These are phyloP conservation scores for Phallusia fumigata DNA, from an alignment of 23 tunicate species.

Conservation along the genomic window DNA sequence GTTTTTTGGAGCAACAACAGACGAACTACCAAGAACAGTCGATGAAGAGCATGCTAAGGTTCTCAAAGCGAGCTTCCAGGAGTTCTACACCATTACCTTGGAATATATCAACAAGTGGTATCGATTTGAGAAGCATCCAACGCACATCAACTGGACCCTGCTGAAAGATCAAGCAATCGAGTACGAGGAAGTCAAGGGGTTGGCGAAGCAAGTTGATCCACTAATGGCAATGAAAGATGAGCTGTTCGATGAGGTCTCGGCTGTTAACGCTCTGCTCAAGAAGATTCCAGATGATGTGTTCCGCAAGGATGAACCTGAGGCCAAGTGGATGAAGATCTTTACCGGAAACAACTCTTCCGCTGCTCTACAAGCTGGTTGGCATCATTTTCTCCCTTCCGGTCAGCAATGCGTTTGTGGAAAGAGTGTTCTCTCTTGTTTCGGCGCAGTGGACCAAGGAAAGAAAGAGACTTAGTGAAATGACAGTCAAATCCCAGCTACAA, in stretches of 20 bases:
- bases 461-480: too few species aligned
- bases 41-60: slow-evolving; percentile 58
- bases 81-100: slow-evolving; percentile 37
- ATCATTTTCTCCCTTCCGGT: slow-evolving; percentile 30
- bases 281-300: slow-evolving; percentile 47
- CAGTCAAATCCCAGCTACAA: too few species aligned
- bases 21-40: slow-evolving; percentile 46
- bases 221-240: slow-evolving; percentile 58
- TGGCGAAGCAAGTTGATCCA: slow-evolving; percentile 62
- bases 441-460: too few species aligned
- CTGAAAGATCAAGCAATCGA: slow-evolving; percentile 32
- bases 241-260: slow-evolving; percentile 58
- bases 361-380: slow-evolving; percentile 53
- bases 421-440: not conserved
- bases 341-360: slow-evolving; percentile 50
- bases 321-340: slow-evolving; percentile 47
- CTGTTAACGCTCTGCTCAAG: slow-evolving; percentile 53
- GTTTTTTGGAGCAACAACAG: slow-evolving; percentile 60
- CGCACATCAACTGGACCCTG: slow-evolving; percentile 67
- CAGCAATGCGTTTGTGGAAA: slow-evolving; percentile 20
- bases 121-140: slow-evolving; percentile 54
- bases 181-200: slow-evolving; percentile 35
- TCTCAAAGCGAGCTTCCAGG: slow-evolving; percentile 54
- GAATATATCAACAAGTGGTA: slow-evolving; percentile 60
- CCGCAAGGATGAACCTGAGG: slow-evolving; percentile 42